Percentiles rank a stretch among this genome's conserved stretches.
These are phyloP conservation scores for Bubo bubo DNA, from an alignment of 2,113 vertebrate genomes.

Conservation along the genomic window DNA sequence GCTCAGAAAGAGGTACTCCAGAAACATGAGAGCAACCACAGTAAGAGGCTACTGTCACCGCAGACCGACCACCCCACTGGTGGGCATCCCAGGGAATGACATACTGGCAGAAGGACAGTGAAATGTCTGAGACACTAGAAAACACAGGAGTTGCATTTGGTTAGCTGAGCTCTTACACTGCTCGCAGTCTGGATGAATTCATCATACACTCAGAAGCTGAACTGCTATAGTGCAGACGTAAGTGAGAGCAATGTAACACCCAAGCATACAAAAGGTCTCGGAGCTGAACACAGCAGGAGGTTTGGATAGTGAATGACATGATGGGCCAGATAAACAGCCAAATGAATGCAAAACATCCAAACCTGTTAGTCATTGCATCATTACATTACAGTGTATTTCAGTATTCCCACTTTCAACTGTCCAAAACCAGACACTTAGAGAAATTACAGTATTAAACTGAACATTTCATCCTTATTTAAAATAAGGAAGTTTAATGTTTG, in stretches of 20 bases:
- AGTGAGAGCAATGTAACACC: not conserved
- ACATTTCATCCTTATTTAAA: not conserved
- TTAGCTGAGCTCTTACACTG: not conserved
- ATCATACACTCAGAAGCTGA: not conserved
- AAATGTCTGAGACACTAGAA: not conserved
- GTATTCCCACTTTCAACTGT: not conserved
- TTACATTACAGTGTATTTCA: not conserved
- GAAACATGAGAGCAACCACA: not conserved
- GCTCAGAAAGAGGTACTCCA: not conserved
- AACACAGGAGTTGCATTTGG: not conserved
- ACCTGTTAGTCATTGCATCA: not conserved
- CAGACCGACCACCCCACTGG: no score
- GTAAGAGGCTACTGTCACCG: not conserved
- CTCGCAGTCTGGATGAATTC: not conserved
- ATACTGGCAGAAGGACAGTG: not conserved
- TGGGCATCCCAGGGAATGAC: not conserved
- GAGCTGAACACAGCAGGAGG: not conserved
- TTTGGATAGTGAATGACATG: not conserved
- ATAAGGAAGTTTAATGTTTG: not conserved
- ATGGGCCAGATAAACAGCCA: not conserved
- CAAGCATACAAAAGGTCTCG: not conserved
- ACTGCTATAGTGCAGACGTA: not conserved
- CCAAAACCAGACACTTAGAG: not conserved
- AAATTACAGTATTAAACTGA: not conserved
- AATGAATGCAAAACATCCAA: not conserved